Conservation (phyloP, 1,140 invertebrate species). For the Brachionus paranguensis region DNA sequence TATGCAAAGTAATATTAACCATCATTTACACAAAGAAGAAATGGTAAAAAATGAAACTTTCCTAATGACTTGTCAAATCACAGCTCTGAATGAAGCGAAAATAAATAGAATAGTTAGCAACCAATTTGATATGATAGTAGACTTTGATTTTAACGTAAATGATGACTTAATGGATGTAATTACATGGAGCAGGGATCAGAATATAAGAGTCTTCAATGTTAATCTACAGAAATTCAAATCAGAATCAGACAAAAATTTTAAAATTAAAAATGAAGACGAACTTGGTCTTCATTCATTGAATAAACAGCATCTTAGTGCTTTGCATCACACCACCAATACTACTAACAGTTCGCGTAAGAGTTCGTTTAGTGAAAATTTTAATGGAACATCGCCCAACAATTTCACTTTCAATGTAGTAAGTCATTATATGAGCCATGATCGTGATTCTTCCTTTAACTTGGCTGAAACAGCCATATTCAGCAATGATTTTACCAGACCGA, state of each 20-base stretch:
- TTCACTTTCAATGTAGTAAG: not conserved
- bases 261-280: not conserved
- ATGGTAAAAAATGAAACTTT: not conserved
- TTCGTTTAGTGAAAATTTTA: constrained; percentile 24
- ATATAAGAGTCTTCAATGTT: not conserved
- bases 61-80: constrained; percentile 12
- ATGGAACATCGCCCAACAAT: constrained; percentile 2
- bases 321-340: not conserved
- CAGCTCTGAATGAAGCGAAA: not conserved
- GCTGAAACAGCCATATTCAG: not conserved
- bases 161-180: not conserved
- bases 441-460: not conserved
- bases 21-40: not conserved
- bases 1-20: not conserved
- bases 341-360: constrained; percentile 17
- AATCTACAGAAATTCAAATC: not conserved
- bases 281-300: not conserved
- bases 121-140: constrained; percentile 15
- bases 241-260: not conserved
- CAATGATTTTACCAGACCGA: not conserved
- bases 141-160: not conserved
- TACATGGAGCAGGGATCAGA: not conserved
- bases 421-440: not conserved
- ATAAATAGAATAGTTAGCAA: not conserved
- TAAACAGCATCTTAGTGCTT: not conserved